phyloP scores from a whole-genome alignment of 2,888 invertebrate genomes.

The Lepidonotus clava region DNA sequence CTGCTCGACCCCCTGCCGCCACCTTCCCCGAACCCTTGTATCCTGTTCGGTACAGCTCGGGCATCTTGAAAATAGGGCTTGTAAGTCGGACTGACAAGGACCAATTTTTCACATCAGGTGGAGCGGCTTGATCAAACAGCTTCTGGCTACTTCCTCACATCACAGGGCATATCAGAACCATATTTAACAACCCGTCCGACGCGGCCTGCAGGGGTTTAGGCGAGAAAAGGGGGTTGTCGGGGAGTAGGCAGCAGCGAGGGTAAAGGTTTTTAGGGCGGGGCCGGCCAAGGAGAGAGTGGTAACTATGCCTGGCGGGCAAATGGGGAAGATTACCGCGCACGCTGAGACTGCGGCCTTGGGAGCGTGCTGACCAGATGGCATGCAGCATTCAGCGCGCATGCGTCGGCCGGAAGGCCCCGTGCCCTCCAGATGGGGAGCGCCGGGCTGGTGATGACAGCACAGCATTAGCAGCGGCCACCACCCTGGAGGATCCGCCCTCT shows the following conservation, averaged over 20 bases:
- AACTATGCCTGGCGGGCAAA: neutral
- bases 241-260: neutral
- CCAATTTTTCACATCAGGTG: neutral
- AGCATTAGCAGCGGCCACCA: neutral
- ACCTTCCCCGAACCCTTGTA: no score
- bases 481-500: no score
- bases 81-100: conserved; percentile 1
- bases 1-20: no score
- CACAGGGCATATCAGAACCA: conserved; percentile 9
- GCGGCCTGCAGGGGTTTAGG: neutral
- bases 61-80: no score
- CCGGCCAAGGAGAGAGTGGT: conserved; percentile 17
- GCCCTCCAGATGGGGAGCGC: conserved; percentile 11
- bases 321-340: conserved; percentile 33
- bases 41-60: no score
- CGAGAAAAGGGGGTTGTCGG: neutral
- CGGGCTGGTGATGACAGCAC: neutral
- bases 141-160: neutral
- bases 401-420: neutral
- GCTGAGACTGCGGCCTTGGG: conserved; percentile 24
- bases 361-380: conserved; percentile 43
- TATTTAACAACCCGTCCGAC: neutral
- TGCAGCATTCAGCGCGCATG: conserved; percentile 12
- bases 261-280: neutral
- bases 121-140: neutral